Percentiles rank a stretch among this genome's conserved stretches.
These are phyloP conservation scores for Hydrolagus colliei DNA, from an alignment of 2,797 vertebrate genomes.

Conservation along the genomic window DNA sequence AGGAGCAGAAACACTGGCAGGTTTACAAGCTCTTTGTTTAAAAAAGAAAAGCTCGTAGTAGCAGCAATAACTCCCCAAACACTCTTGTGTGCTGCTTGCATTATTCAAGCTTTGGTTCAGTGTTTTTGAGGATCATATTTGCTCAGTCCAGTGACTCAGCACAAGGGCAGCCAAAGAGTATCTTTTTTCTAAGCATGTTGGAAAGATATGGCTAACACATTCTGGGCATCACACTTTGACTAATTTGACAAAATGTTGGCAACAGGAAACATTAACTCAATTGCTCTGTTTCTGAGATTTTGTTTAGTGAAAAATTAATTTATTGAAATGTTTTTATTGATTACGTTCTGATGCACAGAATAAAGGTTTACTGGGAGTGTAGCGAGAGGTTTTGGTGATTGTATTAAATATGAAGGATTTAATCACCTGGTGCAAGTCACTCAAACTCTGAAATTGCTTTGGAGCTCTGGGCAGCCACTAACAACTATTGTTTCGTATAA, in stretches of 20 bases:
- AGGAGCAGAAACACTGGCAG: neutral
- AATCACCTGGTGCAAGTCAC: neutral
- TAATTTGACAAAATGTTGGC: constrained; percentile 12
- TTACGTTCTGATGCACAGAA: neutral
- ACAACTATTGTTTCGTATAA: neutral
- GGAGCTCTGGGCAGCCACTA: neutral
- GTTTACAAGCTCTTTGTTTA: neutral
- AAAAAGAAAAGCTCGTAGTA: neutral
- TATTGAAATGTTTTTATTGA: neutral
- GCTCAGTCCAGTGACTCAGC: neutral
- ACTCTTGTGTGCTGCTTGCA: neutral
- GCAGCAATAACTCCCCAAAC: neutral
- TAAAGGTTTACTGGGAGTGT: neutral
- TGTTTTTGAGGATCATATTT: neutral
- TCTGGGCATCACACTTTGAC: no score
- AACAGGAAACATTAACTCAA: neutral
- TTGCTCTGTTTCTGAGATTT: neutral
- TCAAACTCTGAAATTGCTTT: neutral
- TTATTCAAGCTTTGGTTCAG: neutral
- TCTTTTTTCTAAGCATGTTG: neutral
- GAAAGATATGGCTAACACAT: neutral
- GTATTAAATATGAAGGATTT: neutral
- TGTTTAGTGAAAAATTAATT: neutral
- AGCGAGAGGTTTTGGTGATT: neutral
- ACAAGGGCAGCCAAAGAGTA: neutral